These are phyloP conservation scores for Chinchilla lanigera DNA, from an alignment of 2,113 vertebrate species.

Conservation along the genomic window DNA sequence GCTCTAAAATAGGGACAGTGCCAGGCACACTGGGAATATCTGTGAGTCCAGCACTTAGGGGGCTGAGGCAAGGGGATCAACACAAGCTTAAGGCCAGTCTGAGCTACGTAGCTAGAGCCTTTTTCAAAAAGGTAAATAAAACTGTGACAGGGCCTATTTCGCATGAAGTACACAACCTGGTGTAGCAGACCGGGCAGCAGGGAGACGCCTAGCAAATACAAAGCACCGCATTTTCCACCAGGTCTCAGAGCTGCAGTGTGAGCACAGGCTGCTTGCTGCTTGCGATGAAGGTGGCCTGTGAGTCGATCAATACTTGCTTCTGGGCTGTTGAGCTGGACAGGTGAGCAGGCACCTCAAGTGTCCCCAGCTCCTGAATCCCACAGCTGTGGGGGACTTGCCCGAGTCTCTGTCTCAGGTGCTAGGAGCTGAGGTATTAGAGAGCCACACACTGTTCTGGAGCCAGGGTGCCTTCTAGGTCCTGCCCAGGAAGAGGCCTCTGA, in stretches of 20 bases:
- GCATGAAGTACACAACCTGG: rapidly evolving
- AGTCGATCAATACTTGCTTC: neutral
- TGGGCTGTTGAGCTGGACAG: neutral
- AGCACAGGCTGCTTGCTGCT: neutral
- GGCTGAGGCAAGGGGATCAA: neutral
- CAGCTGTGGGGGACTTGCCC: neutral
- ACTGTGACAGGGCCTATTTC: neutral
- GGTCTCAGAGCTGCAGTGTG: neutral
- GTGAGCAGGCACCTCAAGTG: neutral
- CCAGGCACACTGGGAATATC: neutral
- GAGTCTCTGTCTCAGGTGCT: neutral
- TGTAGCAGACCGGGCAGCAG: neutral
- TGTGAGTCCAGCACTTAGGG: neutral
- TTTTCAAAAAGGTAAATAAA: neutral
- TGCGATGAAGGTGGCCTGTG: neutral
- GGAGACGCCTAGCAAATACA: rapidly evolving
- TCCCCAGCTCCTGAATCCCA: neutral
- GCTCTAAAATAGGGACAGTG: neutral
- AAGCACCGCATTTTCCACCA: neutral
- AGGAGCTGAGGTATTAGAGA: neutral
- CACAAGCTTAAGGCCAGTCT: neutral
- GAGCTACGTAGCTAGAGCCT: neutral
- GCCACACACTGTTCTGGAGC: neutral
- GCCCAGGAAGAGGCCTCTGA: neutral
- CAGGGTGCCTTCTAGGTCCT: neutral